Conservation (phyloP, 2,888 invertebrate genomes). For the Thecocarcelia acutangulata region DNA sequence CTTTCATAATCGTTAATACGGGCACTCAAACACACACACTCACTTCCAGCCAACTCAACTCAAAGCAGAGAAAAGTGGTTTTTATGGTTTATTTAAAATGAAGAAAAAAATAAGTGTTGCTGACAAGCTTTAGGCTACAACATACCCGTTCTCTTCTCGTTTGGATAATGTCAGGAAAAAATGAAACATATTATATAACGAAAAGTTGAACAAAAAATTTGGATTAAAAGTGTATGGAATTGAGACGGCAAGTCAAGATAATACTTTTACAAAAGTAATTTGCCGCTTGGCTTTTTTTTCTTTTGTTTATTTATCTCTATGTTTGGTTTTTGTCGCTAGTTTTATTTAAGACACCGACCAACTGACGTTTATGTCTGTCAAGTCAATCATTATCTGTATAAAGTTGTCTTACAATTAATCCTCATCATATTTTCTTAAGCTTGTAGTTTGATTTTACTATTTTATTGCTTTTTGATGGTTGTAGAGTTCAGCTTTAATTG, state of each 20-base stretch:
- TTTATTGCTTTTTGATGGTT: slow-evolving; percentile 20
- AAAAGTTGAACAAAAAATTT: slow-evolving; percentile 40
- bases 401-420: slow-evolving; percentile 62
- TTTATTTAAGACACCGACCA: slow-evolving; percentile 18
- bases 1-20: slow-evolving; percentile 56
- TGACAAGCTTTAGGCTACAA: slow-evolving; percentile 63
- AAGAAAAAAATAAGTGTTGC: slow-evolving; percentile 42
- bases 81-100: slow-evolving; percentile 38
- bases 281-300: slow-evolving; percentile 51
- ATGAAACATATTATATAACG: slow-evolving; percentile 9
- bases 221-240: slow-evolving; percentile 62
- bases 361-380: slow-evolving; percentile 55
- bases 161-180: slow-evolving; percentile 57
- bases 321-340: slow-evolving; percentile 6
- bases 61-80: slow-evolving; percentile 26
- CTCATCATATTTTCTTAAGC: slow-evolving; percentile 34
- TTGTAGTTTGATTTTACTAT: slow-evolving; percentile 16
- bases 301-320: slow-evolving; percentile 44
- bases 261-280: slow-evolving; percentile 56
- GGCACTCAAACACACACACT: slow-evolving; percentile 1
- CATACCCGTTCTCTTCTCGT: slow-evolving; percentile 33
- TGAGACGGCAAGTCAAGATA: slow-evolving; percentile 62
- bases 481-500: slow-evolving; percentile 21
- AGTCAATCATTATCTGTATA: slow-evolving; percentile 64
- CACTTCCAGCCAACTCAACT: slow-evolving; percentile 20